Conservation (phyloP, 2,888 invertebrate species). For the Seira sanloemensis region DNA sequence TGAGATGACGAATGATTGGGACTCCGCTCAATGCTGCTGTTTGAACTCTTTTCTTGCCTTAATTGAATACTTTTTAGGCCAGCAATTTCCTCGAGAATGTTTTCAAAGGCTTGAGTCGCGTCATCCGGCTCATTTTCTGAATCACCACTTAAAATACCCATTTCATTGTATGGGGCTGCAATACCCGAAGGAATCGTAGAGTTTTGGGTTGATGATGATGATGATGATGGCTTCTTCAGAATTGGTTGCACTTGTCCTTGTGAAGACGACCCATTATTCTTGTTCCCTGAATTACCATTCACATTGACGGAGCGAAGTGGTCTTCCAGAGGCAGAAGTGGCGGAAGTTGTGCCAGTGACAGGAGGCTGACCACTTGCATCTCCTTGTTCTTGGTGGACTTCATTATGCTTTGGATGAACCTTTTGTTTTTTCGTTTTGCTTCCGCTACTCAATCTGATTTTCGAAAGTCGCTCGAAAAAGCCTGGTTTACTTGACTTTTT, state of each 20-base stretch:
- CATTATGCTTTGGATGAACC: constrained; percentile 70
- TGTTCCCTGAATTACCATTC: constrained; percentile 42
- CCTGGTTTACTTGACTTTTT: constrained; percentile 71
- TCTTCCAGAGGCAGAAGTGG: neutral
- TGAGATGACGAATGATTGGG: constrained; percentile 32
- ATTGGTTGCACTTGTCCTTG: constrained; percentile 58
- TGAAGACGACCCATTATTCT: constrained; percentile 35
- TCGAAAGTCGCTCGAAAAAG: constrained; percentile 72
- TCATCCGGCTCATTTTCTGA: constrained; percentile 61
- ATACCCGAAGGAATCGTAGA: constrained; percentile 35
- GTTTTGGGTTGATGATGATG: constrained; percentile 19
- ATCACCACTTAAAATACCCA: constrained; percentile 36
- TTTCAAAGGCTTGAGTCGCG: constrained; percentile 70
- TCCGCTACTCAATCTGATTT: constrained; percentile 71
- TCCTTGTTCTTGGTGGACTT: constrained; percentile 47
- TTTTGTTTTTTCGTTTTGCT: constrained; percentile 70
- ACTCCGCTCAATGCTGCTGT: constrained; percentile 52
- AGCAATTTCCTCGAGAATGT: constrained; percentile 73
- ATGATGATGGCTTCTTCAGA: constrained; percentile 64
- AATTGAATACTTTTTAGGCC: constrained; percentile 71
- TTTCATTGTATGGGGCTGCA: constrained; percentile 36
- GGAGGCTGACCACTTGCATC: constrained; percentile 45
- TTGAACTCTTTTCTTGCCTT: constrained; percentile 65
- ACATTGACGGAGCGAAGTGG: constrained; percentile 55
- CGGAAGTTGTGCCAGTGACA: constrained; percentile 9